Evolutionary conservation across 2,797 vertebrate species (phyloP).

Genomic region (Hypotaenidia philippensis): DNA sequence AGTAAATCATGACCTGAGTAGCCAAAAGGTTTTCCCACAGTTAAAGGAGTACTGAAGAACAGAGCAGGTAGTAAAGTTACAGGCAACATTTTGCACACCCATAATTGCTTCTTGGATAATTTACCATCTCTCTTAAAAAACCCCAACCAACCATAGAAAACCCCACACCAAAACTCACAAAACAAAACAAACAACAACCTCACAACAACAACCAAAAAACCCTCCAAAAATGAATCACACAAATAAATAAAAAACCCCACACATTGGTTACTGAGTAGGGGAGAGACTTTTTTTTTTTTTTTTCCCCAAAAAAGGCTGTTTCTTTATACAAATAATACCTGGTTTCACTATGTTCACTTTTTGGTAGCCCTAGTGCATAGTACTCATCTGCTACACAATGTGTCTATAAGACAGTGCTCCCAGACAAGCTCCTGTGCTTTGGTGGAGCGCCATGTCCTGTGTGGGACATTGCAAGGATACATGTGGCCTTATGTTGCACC

Average conservation of each 20-base stretch:
- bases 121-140: background rate
- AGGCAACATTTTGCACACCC: background rate
- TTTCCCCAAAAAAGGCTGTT: background rate
- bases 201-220: too few species aligned
- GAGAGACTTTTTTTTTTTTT: background rate
- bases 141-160: fast-evolving
- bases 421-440: background rate
- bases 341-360: background rate
- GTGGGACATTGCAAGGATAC: fast-evolving
- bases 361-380: background rate
- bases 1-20: background rate
- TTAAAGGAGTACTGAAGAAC: background rate
- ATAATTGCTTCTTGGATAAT: background rate
- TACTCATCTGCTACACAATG: background rate
- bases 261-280: background rate
- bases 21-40: background rate
- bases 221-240: fast-evolving
- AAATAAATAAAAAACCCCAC: background rate
- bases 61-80: background rate
- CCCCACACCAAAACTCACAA: fast-evolving
- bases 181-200: background rate
- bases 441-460: background rate
- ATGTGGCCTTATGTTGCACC: fast-evolving
- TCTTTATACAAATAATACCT: background rate
- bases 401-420: background rate